These are phyloP conservation scores for Polypedilum vanderplanki DNA, from an alignment of 1,140 invertebrate species.

Conservation along the genomic window DNA sequence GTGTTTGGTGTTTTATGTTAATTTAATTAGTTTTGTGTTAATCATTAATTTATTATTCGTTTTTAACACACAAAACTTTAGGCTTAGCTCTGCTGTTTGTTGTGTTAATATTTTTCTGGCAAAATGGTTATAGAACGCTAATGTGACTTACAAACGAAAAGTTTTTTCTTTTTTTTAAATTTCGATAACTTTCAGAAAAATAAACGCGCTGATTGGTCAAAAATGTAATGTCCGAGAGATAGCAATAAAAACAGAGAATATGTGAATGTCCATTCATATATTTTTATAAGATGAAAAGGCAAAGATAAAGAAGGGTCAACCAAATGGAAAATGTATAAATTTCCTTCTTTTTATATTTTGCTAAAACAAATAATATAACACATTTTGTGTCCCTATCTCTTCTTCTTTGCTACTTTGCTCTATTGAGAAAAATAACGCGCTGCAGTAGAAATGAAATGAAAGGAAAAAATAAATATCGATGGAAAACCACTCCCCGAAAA, in stretches of 20 bases:
- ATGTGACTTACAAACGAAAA: constrained; percentile 1
- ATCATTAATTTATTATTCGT: constrained; percentile 27
- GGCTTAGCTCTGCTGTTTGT: background rate
- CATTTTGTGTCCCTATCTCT: no score
- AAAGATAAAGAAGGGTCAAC: background rate
- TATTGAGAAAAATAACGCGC: background rate
- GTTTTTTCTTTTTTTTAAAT: background rate
- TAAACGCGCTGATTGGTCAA: background rate
- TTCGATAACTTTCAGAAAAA: background rate
- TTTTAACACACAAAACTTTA: constrained; percentile 15
- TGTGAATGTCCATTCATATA: no score
- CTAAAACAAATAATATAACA: no score
- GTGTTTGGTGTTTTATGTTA: constrained; percentile 23
- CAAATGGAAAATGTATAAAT: constrained; percentile 20
- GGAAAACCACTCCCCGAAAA: constrained; percentile 28
- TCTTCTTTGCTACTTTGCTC: background rate
- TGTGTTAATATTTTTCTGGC: constrained; percentile 18
- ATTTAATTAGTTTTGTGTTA: constrained; percentile 27
- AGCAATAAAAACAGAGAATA: background rate
- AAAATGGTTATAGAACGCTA: background rate
- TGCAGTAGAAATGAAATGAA: background rate
- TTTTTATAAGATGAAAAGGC: background rate
- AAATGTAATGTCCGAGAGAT: background rate
- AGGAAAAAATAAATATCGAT: constrained; percentile 22
- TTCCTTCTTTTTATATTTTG: no score